Conservation (phyloP, 2,113 vertebrate species). For the Trogon surrucura region DNA sequence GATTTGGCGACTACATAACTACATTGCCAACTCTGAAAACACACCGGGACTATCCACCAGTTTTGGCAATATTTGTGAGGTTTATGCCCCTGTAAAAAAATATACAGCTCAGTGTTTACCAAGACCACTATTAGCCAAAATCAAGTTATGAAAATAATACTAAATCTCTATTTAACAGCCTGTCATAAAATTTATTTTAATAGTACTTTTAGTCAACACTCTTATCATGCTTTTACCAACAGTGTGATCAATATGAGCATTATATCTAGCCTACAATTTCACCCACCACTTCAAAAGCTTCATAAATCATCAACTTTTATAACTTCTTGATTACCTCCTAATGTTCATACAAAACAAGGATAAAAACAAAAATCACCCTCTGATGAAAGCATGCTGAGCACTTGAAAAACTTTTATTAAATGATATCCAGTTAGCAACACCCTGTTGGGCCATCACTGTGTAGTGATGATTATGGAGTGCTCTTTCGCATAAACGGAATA, state of each 20-base stretch:
- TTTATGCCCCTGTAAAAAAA: not conserved
- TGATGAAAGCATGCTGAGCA: slow-evolving; percentile 73
- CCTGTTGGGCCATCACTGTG: slow-evolving; percentile 69
- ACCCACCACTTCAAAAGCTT: slow-evolving; percentile 66
- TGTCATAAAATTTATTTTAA: slow-evolving; percentile 51
- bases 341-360: slow-evolving; percentile 67
- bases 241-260: slow-evolving; percentile 57
- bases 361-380: slow-evolving; percentile 74
- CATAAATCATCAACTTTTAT: slow-evolving; percentile 75
- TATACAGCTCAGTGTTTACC: not conserved
- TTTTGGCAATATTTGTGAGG: not conserved
- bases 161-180: slow-evolving; percentile 23
- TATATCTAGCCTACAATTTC: slow-evolving; percentile 53
- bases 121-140: slow-evolving; percentile 18
- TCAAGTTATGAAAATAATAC: slow-evolving; percentile 27
- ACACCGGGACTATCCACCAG: not conserved
- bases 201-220: slow-evolving; percentile 60
- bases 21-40: not conserved
- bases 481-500: slow-evolving; percentile 71
- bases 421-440: slow-evolving; percentile 72
- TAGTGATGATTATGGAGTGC: slow-evolving; percentile 70
- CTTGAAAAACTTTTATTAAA: slow-evolving; percentile 75
- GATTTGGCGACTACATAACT: not conserved
- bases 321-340: slow-evolving; percentile 76
- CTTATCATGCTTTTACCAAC: slow-evolving; percentile 65